Evolutionary conservation across 2,797 vertebrate species (phyloP), one percentile per base, ranked within the genome.

Genomic region (Acestrorhynchus altus): DNA sequence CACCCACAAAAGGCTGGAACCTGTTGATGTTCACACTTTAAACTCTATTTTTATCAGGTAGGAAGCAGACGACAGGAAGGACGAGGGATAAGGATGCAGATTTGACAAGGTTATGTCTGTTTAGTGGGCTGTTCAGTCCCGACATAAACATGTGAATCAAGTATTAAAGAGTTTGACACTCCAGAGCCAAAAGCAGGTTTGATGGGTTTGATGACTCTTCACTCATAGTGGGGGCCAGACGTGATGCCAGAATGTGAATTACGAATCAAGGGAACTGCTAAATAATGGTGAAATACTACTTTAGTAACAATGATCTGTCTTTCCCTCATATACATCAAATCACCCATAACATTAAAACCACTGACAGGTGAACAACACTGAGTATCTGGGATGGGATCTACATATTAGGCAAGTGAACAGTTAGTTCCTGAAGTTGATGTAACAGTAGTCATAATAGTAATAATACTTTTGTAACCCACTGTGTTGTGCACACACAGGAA

Each of bases 51-150:
- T 71, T 81, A 79, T 79, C 66, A 56, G 12, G 64, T 31, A 73
- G 76, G 63, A 78, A 78, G 63, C 46, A 44, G 56, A 79, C 57
- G 64, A 71, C 76, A 88, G 90, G 86, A 91, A 87, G 56, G 74
- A 71, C 78, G 44, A 76, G 83, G 87, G 84, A 78, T 86, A 88
- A 86, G 87, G 86, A 84, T 63, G 85, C 16, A 22, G 28, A 40
- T 81, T 86, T 79, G 57, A 83, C 54, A 18, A n/a, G 79, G 85
- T 80, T n/a, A n/a, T n/a, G n/a, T n/a, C n/a, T n/a, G n/a, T n/a
- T n/a, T n/a, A n/a, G n/a, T n/a, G n/a, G 78, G 76, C 20, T 72
- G 15, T 78, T 69, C 56, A 66, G 61, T 77, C 16, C 57, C 83
- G 59, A 83, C 69, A 49, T 74, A 79, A 77, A 81, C 61, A 72